phyloP scores from a whole-genome alignment of 2,113 vertebrate species.

The Takifugu flavidus region DNA sequence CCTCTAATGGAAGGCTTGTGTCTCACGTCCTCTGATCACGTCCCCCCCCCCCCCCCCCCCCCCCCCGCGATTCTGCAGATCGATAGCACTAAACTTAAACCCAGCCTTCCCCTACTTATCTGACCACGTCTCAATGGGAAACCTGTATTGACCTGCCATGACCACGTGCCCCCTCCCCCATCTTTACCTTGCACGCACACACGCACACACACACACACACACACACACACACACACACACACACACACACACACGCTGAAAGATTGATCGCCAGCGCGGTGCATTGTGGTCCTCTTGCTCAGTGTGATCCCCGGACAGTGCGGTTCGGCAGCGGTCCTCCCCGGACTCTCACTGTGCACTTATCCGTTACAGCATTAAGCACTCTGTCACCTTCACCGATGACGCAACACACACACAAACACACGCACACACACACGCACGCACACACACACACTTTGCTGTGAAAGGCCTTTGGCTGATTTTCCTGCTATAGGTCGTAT shows the following conservation, averaged over 20 bases:
- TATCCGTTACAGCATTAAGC: conserved; percentile 53
- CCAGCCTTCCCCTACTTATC: not conserved
- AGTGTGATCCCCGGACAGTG: conserved; percentile 46
- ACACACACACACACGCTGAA: not conserved
- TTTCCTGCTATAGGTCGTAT: too few species aligned
- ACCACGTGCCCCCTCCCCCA: too few species aligned
- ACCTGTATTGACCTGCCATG: not conserved
- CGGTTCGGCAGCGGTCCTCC: conserved; percentile 2
- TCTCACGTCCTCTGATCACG: conserved; percentile 27
- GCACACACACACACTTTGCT: not conserved
- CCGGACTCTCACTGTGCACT: conserved; percentile 14
- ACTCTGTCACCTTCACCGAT: conserved; percentile 46
- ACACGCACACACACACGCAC: not conserved
- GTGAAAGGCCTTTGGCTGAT: too few species aligned
- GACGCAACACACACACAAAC: conserved; percentile 12
- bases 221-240: conserved; percentile 3
- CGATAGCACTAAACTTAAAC: not conserved
- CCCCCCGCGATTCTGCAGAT: not conserved
- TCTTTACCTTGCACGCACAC: not conserved
- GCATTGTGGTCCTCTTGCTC: conserved; percentile 32
- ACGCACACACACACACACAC: not conserved
- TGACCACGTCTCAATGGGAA: not conserved
- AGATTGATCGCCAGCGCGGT: conserved; percentile 39
- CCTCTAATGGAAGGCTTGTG: conserved; percentile 48
- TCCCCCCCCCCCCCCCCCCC: not conserved